phyloP scores from a whole-genome alignment of 2,113 vertebrate genomes.

The Xiphophorus maculatus region DNA sequence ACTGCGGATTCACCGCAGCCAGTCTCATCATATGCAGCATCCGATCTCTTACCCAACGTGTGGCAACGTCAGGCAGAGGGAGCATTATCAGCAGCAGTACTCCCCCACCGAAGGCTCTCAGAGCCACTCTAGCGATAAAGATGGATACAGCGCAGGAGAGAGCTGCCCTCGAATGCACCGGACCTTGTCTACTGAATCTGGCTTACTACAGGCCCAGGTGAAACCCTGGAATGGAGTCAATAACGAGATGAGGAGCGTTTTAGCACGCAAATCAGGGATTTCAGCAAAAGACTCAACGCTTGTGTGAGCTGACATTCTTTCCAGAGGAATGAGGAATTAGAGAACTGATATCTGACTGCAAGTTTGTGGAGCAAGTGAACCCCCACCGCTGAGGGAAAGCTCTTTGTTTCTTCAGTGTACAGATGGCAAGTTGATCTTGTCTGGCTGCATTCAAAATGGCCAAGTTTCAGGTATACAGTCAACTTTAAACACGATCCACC shows the following conservation, averaged over 20 bases:
- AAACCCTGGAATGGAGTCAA: constrained; percentile 85
- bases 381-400: constrained; percentile 4
- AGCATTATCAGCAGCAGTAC: constrained; percentile 63
- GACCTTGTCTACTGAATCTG: constrained; percentile 78
- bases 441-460: not conserved
- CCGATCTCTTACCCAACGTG: constrained; percentile 76
- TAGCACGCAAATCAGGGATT: constrained; percentile 75
- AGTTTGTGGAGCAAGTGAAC: not conserved
- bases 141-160: constrained; percentile 61
- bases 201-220: constrained; percentile 74
- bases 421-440: constrained; percentile 22
- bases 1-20: constrained; percentile 55
- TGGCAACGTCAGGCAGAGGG: constrained; percentile 64
- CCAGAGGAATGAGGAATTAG: not conserved
- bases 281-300: constrained; percentile 88
- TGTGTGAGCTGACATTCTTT: constrained; percentile 73
- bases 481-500: not conserved
- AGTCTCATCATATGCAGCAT: constrained; percentile 77
- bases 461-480: not conserved
- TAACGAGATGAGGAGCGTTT: constrained; percentile 84
- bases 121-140: constrained; percentile 64
- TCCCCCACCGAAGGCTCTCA: constrained; percentile 59
- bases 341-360: constrained; percentile 1
- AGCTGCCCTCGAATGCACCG: constrained; percentile 69
- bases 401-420: not conserved